Percentiles rank a stretch among this genome's conserved stretches.
Evolutionary conservation across 2,113 vertebrate species (phyloP).

Genomic region (Strix aluco): DNA sequence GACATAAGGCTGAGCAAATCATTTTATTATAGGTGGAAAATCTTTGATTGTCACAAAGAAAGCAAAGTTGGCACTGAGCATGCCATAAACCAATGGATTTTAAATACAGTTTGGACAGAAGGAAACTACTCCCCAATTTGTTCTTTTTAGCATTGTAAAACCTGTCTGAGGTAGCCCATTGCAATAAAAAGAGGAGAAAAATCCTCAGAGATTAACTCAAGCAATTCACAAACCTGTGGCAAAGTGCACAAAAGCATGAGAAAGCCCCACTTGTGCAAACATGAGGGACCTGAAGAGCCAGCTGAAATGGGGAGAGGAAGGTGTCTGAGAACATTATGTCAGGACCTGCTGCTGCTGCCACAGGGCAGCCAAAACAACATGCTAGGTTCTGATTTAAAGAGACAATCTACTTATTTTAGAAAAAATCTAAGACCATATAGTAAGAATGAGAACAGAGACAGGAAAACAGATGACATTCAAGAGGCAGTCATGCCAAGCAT

Average conservation of each 20-base stretch:
- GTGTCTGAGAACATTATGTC: rapidly evolving
- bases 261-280: neutral
- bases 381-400: neutral
- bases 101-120: neutral
- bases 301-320: neutral
- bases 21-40: neutral
- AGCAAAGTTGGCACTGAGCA: neutral
- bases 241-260: neutral
- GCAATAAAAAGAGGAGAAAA: neutral
- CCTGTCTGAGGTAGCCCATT: neutral
- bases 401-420: neutral
- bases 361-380: neutral
- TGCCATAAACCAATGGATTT: neutral
- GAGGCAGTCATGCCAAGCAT: neutral
- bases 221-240: neutral
- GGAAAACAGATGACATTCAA: neutral
- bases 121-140: neutral
- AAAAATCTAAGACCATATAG: neutral
- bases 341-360: neutral
- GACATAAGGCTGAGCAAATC: neutral
- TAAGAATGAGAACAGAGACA: neutral
- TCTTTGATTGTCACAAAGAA: neutral
- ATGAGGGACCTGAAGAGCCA: rapidly evolving
- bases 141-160: neutral
- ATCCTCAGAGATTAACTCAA: neutral